Conservation (phyloP, 2,797 vertebrate genomes). For the Lepidocolaptes lacrymiger region DNA sequence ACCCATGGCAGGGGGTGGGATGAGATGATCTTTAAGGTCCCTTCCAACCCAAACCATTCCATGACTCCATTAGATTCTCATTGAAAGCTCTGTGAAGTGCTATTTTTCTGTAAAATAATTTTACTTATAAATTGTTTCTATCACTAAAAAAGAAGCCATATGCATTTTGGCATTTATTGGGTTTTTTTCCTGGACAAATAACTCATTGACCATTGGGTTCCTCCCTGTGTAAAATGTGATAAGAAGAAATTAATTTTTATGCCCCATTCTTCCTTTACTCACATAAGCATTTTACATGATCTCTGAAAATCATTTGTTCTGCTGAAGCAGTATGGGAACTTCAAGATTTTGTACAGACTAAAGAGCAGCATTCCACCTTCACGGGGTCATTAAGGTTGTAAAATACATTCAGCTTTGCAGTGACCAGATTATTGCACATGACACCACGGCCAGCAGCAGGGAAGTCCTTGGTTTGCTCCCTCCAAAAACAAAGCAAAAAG, state of each 20-base stretch:
- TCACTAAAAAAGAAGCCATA: neutral
- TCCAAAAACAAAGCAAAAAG: neutral
- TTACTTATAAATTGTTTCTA: neutral
- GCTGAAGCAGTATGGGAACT: neutral
- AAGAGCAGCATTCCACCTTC: neutral
- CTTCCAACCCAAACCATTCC: neutral
- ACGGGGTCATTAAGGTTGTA: neutral
- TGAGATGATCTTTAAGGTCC: neutral
- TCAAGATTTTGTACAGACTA: neutral
- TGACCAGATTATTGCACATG: conserved; percentile 33
- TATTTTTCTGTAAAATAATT: neutral
- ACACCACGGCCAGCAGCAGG: conserved; percentile 9
- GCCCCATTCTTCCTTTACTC: neutral
- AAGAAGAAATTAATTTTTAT: neutral
- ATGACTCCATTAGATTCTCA: neutral
- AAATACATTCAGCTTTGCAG: neutral
- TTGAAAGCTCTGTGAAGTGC: neutral
- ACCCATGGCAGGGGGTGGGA: too few species aligned
- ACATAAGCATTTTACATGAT: neutral
- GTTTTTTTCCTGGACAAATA: neutral
- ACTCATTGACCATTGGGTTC: neutral
- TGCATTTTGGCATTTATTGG: neutral
- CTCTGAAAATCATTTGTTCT: neutral
- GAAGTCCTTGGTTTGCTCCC: conserved; percentile 10
- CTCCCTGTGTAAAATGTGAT: neutral